Conservation (phyloP, 2,113 vertebrate species). For the Acrocephalus kingi region DNA sequence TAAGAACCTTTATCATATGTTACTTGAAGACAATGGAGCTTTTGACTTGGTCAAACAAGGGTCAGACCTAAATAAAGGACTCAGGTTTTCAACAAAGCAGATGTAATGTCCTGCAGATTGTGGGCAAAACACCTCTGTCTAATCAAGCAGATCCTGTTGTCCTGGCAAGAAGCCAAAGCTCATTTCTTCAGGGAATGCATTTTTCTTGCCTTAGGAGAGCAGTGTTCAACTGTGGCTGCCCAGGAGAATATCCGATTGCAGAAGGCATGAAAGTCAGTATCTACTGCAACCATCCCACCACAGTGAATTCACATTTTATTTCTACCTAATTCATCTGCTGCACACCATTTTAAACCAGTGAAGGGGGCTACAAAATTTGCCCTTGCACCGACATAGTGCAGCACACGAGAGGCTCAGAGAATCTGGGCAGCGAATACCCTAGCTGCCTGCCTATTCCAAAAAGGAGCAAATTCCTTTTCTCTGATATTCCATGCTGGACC, state of each 20-base stretch:
- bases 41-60: background rate
- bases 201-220: background rate
- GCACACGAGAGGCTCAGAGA: background rate
- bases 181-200: background rate
- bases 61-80: background rate
- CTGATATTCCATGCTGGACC: background rate
- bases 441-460: background rate
- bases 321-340: background rate
- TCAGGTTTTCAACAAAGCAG: background rate
- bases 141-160: background rate
- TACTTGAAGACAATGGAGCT: background rate
- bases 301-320: background rate
- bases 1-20: background rate
- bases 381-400: background rate
- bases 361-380: background rate
- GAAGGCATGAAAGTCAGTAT: background rate
- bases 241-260: background rate
- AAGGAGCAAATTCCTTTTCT: background rate
- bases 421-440: rapidly evolving
- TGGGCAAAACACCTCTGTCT: background rate
- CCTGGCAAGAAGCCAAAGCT: background rate
- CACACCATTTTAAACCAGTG: background rate
- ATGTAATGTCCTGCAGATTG: background rate
- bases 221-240: background rate
- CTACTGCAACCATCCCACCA: background rate